Evolutionary conservation across 2,797 vertebrate genomes (phyloP).

Genomic region (Galaxias olidus): DNA sequence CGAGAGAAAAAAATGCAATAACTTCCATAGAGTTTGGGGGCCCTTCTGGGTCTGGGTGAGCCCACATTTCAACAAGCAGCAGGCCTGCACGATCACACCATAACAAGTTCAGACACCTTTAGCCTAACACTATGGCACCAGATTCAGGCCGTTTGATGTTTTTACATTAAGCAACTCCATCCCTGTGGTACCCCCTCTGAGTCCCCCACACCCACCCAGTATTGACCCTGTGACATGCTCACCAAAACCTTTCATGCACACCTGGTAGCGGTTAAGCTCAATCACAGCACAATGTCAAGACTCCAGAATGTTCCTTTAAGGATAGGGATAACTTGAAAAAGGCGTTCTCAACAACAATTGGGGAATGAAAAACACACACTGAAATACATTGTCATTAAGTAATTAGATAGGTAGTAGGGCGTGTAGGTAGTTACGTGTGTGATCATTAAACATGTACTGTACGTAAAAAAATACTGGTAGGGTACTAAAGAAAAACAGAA

Average conservation of each 20-base stretch:
- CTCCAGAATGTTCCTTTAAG: conserved; percentile 45
- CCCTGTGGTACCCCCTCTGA: conserved; percentile 38
- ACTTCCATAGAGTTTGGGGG: neutral
- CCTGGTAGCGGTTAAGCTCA: conserved; percentile 78
- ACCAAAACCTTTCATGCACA: conserved; percentile 69
- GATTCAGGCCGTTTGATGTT: conserved; percentile 63
- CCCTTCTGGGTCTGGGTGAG: conserved; percentile 26
- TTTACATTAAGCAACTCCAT: conserved; percentile 56
- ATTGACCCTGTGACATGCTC: conserved; percentile 66
- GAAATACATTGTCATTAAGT: too few species aligned
- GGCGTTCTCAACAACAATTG: neutral
- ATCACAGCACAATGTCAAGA: conserved; percentile 61
- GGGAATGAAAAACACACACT: conserved; percentile 16
- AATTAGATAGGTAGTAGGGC: too few species aligned
- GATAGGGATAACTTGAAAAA: conserved; percentile 23
- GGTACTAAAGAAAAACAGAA: too few species aligned
- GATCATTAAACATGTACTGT: too few species aligned
- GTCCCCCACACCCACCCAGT: conserved; percentile 34
- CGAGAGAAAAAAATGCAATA: conserved; percentile 6
- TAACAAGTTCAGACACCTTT: conserved; percentile 71
- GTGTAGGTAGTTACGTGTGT: too few species aligned
- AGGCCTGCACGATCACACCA: conserved; percentile 56
- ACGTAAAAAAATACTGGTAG: too few species aligned
- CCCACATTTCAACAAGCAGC: conserved; percentile 45
- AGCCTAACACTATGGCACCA: conserved; percentile 56